Conservation (phyloP, 2,888 invertebrate genomes). For the Caradrina clavipalpis region DNA sequence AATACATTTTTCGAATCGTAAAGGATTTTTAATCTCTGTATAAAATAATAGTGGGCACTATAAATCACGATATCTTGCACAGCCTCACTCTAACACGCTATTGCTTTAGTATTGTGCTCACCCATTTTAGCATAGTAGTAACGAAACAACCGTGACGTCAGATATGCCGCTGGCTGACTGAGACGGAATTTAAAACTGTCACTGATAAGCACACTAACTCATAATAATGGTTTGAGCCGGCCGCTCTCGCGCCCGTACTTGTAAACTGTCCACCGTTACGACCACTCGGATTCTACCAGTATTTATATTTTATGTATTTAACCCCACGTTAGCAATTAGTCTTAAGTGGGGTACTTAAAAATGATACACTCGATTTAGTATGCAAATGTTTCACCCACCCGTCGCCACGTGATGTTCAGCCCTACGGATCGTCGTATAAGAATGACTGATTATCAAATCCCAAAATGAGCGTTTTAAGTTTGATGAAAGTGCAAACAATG, state of each 20-base stretch:
- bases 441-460: conserved; percentile 35
- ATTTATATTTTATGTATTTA: conserved; percentile 63
- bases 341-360: conserved; percentile 62
- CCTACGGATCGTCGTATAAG: conserved; percentile 34
- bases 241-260: conserved; percentile 50
- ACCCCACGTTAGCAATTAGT: conserved; percentile 61
- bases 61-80: neutral
- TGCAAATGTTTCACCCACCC: conserved; percentile 61
- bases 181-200: conserved; percentile 78
- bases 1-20: too few species aligned
- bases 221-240: conserved; percentile 74
- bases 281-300: conserved; percentile 45
- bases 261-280: conserved; percentile 58
- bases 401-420: conserved; percentile 40
- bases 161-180: conserved; percentile 68
- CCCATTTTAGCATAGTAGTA: conserved; percentile 37
- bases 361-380: conserved; percentile 64
- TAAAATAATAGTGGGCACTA: neutral
- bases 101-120: neutral
- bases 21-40: too few species aligned
- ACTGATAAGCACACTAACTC: conserved; percentile 80
- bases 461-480: conserved; percentile 21
- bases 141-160: conserved; percentile 57
- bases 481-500: conserved; percentile 27
- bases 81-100: neutral